Base-by-base conservation (phyloP, 1,140 invertebrate genomes). In the Leptopilina boulardi region DNA sequence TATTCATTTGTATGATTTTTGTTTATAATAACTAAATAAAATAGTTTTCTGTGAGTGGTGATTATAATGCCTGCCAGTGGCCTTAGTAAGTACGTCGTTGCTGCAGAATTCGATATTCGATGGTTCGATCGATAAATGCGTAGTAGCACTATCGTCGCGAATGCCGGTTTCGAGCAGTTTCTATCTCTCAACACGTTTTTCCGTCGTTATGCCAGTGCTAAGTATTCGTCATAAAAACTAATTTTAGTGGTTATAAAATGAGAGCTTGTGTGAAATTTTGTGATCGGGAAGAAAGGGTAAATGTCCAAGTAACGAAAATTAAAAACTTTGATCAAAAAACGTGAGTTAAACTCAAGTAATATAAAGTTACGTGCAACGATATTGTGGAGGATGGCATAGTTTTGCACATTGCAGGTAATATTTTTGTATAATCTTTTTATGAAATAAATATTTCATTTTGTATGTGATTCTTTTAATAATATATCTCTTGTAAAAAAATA, bases 361-460 rank as follows among this genome's bases (percentile, higher is more conserved):
- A 47, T 47, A 47, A 47, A n/a, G 15, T 47, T n/a, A 47, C 13
- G 15, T 15, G 4, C 15, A 47, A 47, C 44, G 4, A 47, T 5
- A 47, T 47, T 47, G 44, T 47, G 44, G 44, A 47, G 44, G 44
- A 47, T 47, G 44, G 44, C 44, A 47, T n/a, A n/a, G 15, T 47
- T n/a, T 47, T 47, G 15, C 44, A 47, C 4, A 15, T 47, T 47
- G 44, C 44, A 47, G 44, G 44, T 47, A 47, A 47, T 47, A 47
- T 47, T 47, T 47, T 47, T n/a, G 44, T 47, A 47, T 5, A 41
- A 8, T 42, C 4, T 42, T 42, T 11, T 42, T 13, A 42, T 6
- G 1, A 42, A 42, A 42, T 42, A 42, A 9, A 9, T 42, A 42
- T 6, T 6, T 42, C 9, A 42, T 42, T 42, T 1, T 42, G 41